These are phyloP conservation scores for Arion vulgaris DNA, from an alignment of 1,140 invertebrate genomes.

Conservation along the genomic window DNA sequence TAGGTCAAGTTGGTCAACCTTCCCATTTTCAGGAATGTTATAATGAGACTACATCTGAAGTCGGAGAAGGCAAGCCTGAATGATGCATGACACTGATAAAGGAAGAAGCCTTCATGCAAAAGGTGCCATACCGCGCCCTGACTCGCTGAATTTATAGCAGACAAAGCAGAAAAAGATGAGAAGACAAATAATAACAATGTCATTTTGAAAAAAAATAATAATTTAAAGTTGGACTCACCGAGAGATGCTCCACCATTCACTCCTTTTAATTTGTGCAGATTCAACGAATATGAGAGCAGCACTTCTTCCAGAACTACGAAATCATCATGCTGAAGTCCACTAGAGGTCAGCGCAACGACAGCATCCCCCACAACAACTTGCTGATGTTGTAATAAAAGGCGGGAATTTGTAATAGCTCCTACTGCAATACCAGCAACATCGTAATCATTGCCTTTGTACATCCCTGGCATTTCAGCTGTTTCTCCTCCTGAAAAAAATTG, in stretches of 20 bases:
- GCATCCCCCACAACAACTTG: conserved; percentile 82
- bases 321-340: conserved; percentile 94
- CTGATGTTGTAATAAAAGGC: too few species aligned
- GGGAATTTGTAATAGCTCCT: conserved; percentile 75
- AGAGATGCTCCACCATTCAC: conserved; percentile 79
- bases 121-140: too few species aligned
- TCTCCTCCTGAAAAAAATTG: conserved; percentile 82
- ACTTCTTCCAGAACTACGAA: conserved; percentile 94
- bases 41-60: too few species aligned
- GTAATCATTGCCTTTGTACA: conserved; percentile 89
- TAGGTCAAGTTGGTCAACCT: too few species aligned
- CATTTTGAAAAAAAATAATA: too few species aligned
- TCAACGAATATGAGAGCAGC: conserved; percentile 79
- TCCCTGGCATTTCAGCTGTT: conserved; percentile 96
- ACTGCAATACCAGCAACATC: conserved; percentile 96
- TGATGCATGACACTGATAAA: too few species aligned
- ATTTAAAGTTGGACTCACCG: conserved; percentile 58
- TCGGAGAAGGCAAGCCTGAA: too few species aligned
- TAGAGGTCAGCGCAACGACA: conserved; percentile 88
- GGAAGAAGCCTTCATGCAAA: too few species aligned
- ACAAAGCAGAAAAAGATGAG: too few species aligned
- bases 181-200: too few species aligned
- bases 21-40: too few species aligned
- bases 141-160: too few species aligned
- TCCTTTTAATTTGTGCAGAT: conserved; percentile 82